These are phyloP conservation scores for Temnothorax longispinosus DNA, from an alignment of 1,140 invertebrate genomes.

Conservation along the genomic window DNA sequence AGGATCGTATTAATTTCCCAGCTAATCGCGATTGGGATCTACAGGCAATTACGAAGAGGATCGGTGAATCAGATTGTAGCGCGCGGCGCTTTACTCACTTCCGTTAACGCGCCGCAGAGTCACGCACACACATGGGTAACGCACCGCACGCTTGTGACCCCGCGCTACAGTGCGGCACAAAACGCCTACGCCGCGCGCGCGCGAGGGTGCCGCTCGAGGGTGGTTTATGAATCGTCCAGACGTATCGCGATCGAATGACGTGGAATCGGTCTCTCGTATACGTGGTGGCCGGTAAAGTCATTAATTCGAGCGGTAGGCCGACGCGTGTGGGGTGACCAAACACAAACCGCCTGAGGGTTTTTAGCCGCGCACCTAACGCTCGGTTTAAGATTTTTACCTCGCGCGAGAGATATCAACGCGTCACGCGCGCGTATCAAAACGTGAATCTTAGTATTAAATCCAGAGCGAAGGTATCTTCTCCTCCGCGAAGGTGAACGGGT, in stretches of 20 bases:
- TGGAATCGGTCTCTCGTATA: constrained; percentile 54
- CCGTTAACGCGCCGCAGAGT: constrained; percentile 80
- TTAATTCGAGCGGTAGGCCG: constrained; percentile 40
- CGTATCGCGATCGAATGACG: constrained; percentile 67
- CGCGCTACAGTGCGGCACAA: constrained; percentile 28
- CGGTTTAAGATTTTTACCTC: neutral
- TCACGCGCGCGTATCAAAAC: neutral
- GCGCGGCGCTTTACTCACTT: constrained; percentile 78
- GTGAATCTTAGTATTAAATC: constrained; percentile 14
- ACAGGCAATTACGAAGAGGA: constrained; percentile 83
- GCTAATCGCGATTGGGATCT: constrained; percentile 83
- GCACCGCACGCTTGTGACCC: neutral
- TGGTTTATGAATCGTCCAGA: constrained; percentile 67
- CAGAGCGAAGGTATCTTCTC: neutral
- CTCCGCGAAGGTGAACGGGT: neutral
- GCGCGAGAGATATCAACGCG: neutral
- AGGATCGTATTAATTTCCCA: constrained; percentile 82
- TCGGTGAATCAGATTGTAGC: constrained; percentile 80
- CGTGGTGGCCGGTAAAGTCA: neutral
- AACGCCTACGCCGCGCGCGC: constrained; percentile 45
- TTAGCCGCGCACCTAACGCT: neutral
- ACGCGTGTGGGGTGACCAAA: constrained; percentile 31
- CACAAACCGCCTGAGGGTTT: constrained; percentile 10
- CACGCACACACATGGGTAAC: constrained; percentile 77
- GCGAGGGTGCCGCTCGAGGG: constrained; percentile 47